These are phyloP conservation scores for Drosophila carrolli DNA, from an alignment of 1,140 invertebrate genomes.

Conservation along the genomic window DNA sequence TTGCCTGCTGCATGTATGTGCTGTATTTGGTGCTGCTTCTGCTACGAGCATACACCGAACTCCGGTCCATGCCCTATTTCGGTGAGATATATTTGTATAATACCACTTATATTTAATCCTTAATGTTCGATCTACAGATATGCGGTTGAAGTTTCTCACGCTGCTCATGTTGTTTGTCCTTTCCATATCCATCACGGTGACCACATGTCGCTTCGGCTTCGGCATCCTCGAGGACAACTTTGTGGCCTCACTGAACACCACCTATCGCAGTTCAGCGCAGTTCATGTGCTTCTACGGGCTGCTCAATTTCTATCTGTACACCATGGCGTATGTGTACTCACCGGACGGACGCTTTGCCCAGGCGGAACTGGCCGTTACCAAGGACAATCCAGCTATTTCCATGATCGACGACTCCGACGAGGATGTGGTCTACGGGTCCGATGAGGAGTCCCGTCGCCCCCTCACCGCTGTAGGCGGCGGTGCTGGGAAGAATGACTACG, in stretches of 20 bases:
- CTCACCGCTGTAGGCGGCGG: slow-evolving; percentile 85
- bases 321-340: slow-evolving; percentile 97
- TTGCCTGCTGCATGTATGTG: slow-evolving; percentile 93
- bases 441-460: slow-evolving; percentile 92
- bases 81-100: slow-evolving; percentile 87
- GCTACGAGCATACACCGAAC: slow-evolving; percentile 95
- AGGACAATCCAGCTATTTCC: slow-evolving; percentile 98
- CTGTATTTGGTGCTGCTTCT: slow-evolving; percentile 94
- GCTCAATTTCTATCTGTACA: slow-evolving; percentile 96
- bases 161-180: slow-evolving; percentile 93
- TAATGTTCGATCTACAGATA: slow-evolving; percentile 87
- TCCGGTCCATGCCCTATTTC: slow-evolving; percentile 98
- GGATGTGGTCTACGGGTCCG: slow-evolving; percentile 97
- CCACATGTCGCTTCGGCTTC: slow-evolving; percentile 93
- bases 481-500: slow-evolving; percentile 87
- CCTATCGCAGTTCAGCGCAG: slow-evolving; percentile 95
- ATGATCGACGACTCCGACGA: slow-evolving; percentile 99
- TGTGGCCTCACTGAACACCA: slow-evolving; percentile 93
- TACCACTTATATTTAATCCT: background rate
- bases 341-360: slow-evolving; percentile 92
- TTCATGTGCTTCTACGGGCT: slow-evolving; percentile 98
- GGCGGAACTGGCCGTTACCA: slow-evolving; percentile 94
- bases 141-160: slow-evolving; percentile 96
- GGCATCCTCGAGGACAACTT: slow-evolving; percentile 97
- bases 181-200: slow-evolving; percentile 91